Conservation (phyloP, 2,113 vertebrate genomes). For the Nipponia nippon region DNA sequence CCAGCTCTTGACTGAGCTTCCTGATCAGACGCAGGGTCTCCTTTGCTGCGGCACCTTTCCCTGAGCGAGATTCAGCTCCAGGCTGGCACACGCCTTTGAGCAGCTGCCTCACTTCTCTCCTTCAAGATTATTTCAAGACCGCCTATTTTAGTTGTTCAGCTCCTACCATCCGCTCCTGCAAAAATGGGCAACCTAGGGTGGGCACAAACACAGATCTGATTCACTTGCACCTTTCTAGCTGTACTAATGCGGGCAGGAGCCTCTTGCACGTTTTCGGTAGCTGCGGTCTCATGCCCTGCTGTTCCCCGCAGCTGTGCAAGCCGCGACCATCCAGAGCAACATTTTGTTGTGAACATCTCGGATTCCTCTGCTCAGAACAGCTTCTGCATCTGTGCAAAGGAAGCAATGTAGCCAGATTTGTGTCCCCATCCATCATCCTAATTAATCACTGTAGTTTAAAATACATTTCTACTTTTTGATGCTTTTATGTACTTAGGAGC, state of each 20-base stretch:
- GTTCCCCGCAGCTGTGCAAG: fast-evolving
- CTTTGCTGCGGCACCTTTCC: slow-evolving; percentile 39
- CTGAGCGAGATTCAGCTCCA: background rate
- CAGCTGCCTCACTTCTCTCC: slow-evolving; percentile 26
- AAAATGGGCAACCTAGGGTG: background rate
- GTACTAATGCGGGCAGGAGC: background rate
- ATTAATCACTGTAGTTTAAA: background rate
- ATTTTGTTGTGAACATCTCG: background rate
- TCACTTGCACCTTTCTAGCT: background rate
- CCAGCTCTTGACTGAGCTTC: slow-evolving; percentile 29
- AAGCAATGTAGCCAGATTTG: background rate
- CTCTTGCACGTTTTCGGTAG: background rate
- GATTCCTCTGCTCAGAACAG: background rate
- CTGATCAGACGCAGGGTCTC: slow-evolving; percentile 36
- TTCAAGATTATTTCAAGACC: background rate
- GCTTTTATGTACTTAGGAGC: slow-evolving; percentile 30
- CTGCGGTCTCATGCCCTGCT: fast-evolving
- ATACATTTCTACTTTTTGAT: background rate
- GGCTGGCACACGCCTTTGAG: slow-evolving; percentile 36
- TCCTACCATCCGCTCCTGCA: background rate
- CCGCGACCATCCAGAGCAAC: background rate
- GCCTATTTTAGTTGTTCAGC: background rate
- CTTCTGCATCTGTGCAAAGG: background rate
- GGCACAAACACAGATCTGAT: fast-evolving
- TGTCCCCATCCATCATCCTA: background rate